Evolutionary conservation across 2,797 vertebrate species (phyloP).

Genomic region (Synanceia verrucosa): DNA sequence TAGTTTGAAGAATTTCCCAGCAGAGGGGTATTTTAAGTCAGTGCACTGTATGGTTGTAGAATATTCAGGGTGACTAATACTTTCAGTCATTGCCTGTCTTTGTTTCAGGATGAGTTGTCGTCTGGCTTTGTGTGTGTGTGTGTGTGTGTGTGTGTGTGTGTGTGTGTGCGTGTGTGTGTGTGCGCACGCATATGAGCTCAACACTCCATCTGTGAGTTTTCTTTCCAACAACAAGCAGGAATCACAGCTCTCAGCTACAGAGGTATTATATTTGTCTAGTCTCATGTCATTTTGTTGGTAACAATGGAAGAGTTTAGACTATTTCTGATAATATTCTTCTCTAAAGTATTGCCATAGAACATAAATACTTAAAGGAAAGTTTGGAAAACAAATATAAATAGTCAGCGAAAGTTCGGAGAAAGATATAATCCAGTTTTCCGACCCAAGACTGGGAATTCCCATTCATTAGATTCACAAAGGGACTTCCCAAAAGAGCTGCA

Average conservation of each 20-base stretch:
- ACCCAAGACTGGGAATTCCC: not conserved
- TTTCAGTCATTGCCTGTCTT: constrained; percentile 15
- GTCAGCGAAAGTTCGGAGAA: not conserved
- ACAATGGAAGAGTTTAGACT: too few species aligned
- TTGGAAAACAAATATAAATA: not conserved
- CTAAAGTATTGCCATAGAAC: not conserved
- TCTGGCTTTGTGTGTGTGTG: not conserved
- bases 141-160: not conserved
- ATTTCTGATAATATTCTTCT: not conserved
- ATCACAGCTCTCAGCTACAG: not conserved
- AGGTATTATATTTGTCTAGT: not conserved
- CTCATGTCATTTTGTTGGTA: not conserved
- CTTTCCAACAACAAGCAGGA: constrained; percentile 24
- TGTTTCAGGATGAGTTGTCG: constrained; percentile 24
- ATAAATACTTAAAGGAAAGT: not conserved
- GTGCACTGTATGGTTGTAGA: constrained; percentile 18
- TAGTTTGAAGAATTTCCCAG: constrained; percentile 24
- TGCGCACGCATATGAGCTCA: constrained; percentile 48
- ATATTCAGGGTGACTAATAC: constrained; percentile 15
- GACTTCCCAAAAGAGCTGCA: not conserved
- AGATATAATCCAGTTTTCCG: not conserved
- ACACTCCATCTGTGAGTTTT: constrained; percentile 44
- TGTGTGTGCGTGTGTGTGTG: not conserved
- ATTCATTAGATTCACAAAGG: not conserved
- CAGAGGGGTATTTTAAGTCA: constrained; percentile 14